A percentile compares a stretch with the other conserved stretches of the same genome.
phyloP scores from a whole-genome alignment of 2,888 invertebrate genomes.

The Orthosia gothica region DNA sequence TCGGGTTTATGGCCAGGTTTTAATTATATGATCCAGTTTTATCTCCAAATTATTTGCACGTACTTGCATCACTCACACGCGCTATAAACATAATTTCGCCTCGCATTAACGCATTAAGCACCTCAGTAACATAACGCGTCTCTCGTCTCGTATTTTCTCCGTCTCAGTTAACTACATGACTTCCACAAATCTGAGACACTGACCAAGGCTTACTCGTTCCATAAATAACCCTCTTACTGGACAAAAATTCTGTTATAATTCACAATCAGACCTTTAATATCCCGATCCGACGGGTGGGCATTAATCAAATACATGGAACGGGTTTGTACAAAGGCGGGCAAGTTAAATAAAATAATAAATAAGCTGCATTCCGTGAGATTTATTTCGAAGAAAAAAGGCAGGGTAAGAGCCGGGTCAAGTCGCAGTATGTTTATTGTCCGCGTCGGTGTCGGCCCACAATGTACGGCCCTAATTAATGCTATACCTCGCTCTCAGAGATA shows the following conservation, averaged over 20 bases:
- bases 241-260: slow-evolving; percentile 86
- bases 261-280: slow-evolving; percentile 87
- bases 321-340: slow-evolving; percentile 88
- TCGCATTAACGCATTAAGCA: slow-evolving; percentile 42
- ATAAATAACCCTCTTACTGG: slow-evolving; percentile 89
- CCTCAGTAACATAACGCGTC: slow-evolving; percentile 32
- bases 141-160: slow-evolving; percentile 40
- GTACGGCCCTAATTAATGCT: slow-evolving; percentile 88
- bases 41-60: slow-evolving; percentile 61
- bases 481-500: slow-evolving; percentile 81
- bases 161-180: slow-evolving; percentile 47
- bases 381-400: slow-evolving; percentile 89
- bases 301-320: slow-evolving; percentile 89
- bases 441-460: slow-evolving; percentile 83
- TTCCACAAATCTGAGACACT: slow-evolving; percentile 72
- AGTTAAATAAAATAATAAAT: slow-evolving; percentile 91
- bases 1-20: slow-evolving; percentile 60
- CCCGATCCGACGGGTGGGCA: slow-evolving; percentile 81
- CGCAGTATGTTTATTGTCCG: slow-evolving; percentile 86
- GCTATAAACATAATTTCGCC: slow-evolving; percentile 53
- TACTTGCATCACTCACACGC: slow-evolving; percentile 51
- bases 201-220: slow-evolving; percentile 76
- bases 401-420: slow-evolving; percentile 87
- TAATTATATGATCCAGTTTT: slow-evolving; percentile 66
- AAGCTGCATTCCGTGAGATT: slow-evolving; percentile 89